These are phyloP conservation scores for Eubasilissa splendida DNA, from an alignment of 2,888 invertebrate species.

Conservation along the genomic window DNA sequence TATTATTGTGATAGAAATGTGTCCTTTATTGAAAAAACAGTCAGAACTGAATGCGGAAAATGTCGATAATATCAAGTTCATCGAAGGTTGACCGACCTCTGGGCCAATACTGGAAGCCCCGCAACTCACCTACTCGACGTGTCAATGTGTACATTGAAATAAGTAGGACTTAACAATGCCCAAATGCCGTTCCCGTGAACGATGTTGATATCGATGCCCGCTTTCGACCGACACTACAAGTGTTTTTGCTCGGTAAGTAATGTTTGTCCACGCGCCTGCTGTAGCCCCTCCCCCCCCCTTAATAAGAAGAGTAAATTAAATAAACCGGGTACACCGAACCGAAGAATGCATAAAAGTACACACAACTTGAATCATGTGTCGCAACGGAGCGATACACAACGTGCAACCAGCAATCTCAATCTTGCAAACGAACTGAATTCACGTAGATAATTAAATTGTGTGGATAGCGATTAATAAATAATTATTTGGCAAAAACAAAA, in stretches of 20 bases:
- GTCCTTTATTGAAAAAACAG: too few species aligned
- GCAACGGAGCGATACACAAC: too few species aligned
- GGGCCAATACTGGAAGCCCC: neutral
- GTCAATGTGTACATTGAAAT: neutral
- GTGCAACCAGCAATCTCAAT: too few species aligned
- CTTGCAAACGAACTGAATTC: too few species aligned
- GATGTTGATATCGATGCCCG: conserved; percentile 16
- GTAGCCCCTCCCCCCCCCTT: neutral
- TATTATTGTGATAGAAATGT: too few species aligned
- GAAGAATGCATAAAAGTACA: too few species aligned
- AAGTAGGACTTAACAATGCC: neutral
- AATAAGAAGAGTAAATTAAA: conserved; percentile 1
- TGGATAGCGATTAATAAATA: too few species aligned
- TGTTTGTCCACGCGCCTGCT: conserved; percentile 9
- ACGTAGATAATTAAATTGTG: too few species aligned
- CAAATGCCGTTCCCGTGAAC: neutral
- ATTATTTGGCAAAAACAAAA: too few species aligned
- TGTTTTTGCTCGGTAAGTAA: conserved; percentile 25
- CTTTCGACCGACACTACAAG: conserved; percentile 24
- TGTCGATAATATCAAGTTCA: conserved; percentile 23
- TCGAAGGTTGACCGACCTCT: conserved; percentile 32
- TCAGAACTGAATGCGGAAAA: too few species aligned
- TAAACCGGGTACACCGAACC: neutral
- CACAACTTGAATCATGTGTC: too few species aligned
- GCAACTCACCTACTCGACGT: too few species aligned